Evolutionary conservation across 2,113 vertebrate genomes (phyloP).

Genomic region (Calidris pygmaea): DNA sequence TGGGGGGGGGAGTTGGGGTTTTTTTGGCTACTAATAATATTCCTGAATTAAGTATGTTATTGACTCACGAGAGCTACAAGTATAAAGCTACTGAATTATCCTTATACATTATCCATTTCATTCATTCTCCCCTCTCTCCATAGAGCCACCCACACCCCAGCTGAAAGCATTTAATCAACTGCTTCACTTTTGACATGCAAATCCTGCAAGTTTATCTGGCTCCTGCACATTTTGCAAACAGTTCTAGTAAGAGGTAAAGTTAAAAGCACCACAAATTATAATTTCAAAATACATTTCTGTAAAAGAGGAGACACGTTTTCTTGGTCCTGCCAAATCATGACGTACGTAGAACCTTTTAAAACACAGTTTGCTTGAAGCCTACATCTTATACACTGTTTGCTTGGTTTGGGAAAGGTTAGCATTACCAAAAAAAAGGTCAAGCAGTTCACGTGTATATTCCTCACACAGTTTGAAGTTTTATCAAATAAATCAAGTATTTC

Average conservation of each 20-base stretch:
- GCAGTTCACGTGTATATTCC: neutral
- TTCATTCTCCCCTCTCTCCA: neutral
- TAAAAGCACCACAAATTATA: neutral
- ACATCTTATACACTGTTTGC: neutral
- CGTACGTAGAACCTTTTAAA: neutral
- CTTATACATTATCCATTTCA: neutral
- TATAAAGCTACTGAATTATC: neutral
- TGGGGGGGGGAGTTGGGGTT: rapidly evolving
- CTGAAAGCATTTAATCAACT: slow-evolving; percentile 1
- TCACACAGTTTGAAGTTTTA: neutral
- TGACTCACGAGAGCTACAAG: neutral
- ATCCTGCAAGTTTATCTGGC: slow-evolving; percentile 29
- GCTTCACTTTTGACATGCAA: slow-evolving; percentile 26
- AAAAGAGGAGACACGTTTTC: neutral
- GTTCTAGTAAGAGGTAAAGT: neutral
- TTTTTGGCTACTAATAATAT: neutral
- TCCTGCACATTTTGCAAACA: slow-evolving; percentile 18
- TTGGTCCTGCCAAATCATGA: neutral
- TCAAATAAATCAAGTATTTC: neutral
- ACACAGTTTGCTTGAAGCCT: neutral
- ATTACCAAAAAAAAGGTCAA: neutral
- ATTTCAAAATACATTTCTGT: neutral
- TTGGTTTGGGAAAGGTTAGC: neutral
- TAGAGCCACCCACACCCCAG: neutral
- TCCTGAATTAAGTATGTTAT: neutral